Base-by-base conservation (phyloP, 2,113 vertebrate species). In the Panthera leo region DNA sequence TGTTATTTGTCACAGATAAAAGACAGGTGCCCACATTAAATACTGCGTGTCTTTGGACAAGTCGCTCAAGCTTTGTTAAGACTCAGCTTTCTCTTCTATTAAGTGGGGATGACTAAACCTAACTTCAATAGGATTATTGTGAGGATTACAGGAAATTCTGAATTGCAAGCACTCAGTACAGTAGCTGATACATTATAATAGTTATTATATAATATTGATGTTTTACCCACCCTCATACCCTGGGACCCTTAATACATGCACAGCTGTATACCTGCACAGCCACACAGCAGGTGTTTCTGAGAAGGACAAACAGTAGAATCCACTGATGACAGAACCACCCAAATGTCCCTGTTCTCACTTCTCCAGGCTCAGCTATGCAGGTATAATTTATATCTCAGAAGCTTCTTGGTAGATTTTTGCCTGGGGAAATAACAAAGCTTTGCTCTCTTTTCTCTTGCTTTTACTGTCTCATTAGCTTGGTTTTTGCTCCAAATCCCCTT, bases 401-500 rank as follows among this genome's bases (percentile, higher is more conserved):
- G 55, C 39, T 92, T 34, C 55, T 55, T 67, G 16, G 68, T 90
- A 45, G 75, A 91, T 85, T 85, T 94, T 94, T 86, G 63, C 73
- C 91, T 48, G 68, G 53, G 63, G 68, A 97, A 97, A 92, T 91
- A 95, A 78, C 75, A 85, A 91, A 91, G 67, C 67, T 85, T 65
- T 93, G 48, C 63, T 94, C 25, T 83, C 58, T 86, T 76, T 42
- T 27, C 9, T 85, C 45, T 58, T 84, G 48, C 18, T 12, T 79
- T 85, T 92, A n/a, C 16, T 80, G 25, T 92, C 78, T 89, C 93
- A 76, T 89, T 95, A 94, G 16, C 8, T 96, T 97, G 68, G 25
- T 91, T 89, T 98, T 98, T 36, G 75, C 18, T 97, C 68, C 73
- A 97, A 83, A 95, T 91, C 15, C 45, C 31, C 39, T 87, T 45